phyloP scores from a whole-genome alignment of 2,888 invertebrate species.

The Poecilobothrus nobilitatus region DNA sequence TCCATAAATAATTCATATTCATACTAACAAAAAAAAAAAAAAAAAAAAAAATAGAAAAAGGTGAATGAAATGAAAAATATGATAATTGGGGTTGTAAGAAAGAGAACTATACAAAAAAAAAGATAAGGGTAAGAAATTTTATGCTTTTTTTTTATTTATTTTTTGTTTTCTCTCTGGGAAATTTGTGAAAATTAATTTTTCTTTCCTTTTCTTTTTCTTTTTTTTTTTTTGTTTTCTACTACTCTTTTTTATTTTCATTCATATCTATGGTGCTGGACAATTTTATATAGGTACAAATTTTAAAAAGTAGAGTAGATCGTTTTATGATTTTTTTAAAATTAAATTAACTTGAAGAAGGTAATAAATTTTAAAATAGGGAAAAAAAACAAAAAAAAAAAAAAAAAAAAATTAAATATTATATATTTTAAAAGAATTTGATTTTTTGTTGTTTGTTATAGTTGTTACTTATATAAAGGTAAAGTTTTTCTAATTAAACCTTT shows the following conservation, averaged over 20 bases:
- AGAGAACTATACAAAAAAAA: not conserved
- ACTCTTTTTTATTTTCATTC: too few relatives aligned
- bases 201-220: not conserved
- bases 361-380: too few relatives aligned
- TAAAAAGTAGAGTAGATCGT: not conserved
- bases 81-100: not conserved
- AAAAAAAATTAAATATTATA: too few relatives aligned
- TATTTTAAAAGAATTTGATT: too few relatives aligned
- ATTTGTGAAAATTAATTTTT: slow-evolving; percentile 1
- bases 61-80: slow-evolving; percentile 1
- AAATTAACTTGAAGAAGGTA: not conserved
- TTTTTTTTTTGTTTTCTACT: too few relatives aligned
- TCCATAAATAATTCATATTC: slow-evolving; percentile 3
- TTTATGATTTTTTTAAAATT: slow-evolving; percentile 2
- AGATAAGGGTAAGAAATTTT: not conserved
- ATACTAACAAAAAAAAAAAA: not conserved
- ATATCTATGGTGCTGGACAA: not conserved
- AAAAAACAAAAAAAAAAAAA: too few relatives aligned
- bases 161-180: too few relatives aligned
- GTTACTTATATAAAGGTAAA: too few relatives aligned
- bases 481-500: too few relatives aligned
- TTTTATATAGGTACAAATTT: too few relatives aligned
- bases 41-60: not conserved
- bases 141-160: too few relatives aligned
- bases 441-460: too few relatives aligned